Base-by-base conservation (phyloP, 2,113 vertebrate species). In the Sylvilagus bachmani region DNA sequence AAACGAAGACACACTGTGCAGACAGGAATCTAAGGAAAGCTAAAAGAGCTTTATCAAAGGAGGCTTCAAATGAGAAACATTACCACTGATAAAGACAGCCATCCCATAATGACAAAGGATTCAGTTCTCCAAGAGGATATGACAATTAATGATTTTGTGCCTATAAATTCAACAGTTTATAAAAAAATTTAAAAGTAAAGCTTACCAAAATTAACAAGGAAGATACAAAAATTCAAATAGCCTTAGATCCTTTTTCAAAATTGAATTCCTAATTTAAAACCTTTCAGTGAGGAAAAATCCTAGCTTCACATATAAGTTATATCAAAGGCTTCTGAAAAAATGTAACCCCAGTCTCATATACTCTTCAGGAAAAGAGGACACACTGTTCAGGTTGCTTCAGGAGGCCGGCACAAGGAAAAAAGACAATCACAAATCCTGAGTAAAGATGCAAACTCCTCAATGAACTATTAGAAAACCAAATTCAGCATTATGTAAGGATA, bases 191-290 rank as follows among this genome's bases (percentile, higher is more conserved):
- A 79, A 95, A 97, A 90, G 64, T n/a, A 75, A 13, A 80, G 79
- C 58, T 93, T 49, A 87, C 62, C 71, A 62, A 94, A 89, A 89
- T 91, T 81, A 95, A n/a, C 44, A 84, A 77, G 73, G 90, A n/a
- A 93, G 79, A 73, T 0, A 69, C 66, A 91, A 96, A 73, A 85
- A 85, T 55, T 70, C 73, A 95, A 81, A 70, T 51, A 70, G 49
- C 6, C 38, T 86, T 22, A 3, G 27, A 77, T 85, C n/a, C 73
- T 66, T 86, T 94, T 89, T 89, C 31, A 94, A 85, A 92, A 89
- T 66, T 64, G 64, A 95, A 85, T 96, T 90, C 25, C 82, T 79
- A 84, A 92, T 90, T 79, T 49, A 88, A 95, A 96, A 86, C 64
- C 53, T 92, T 81, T 92, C 62, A 66, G 36, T 10, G 88, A 86